phyloP scores from a whole-genome alignment of 2,888 invertebrate species.

The Lordiphosa fenestrarum region DNA sequence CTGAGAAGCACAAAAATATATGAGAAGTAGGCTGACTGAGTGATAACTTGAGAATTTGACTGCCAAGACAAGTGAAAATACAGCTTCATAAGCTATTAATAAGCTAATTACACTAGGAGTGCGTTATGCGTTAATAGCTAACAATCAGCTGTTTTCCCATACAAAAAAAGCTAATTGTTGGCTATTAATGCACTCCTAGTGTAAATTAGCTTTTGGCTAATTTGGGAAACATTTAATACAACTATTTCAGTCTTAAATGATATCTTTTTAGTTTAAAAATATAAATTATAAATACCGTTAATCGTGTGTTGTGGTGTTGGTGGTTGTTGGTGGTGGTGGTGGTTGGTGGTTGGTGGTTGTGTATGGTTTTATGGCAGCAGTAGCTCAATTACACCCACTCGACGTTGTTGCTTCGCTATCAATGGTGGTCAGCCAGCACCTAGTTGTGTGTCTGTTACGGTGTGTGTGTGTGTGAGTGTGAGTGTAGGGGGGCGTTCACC shows the following conservation, averaged over 20 bases:
- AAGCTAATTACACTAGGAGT: no score
- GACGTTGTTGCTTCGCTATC: conserved; percentile 20
- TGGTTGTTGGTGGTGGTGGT: conserved; percentile 43
- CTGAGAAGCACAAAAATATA: no score
- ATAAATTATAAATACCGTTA: conserved; percentile 73
- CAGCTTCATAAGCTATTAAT: no score
- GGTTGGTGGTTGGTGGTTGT: conserved; percentile 44
- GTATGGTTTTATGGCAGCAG: conserved; percentile 45
- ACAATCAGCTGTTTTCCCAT: no score
- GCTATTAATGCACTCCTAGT: no score
- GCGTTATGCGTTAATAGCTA: no score
- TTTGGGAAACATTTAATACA: no score
- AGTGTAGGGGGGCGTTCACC: conserved; percentile 11
- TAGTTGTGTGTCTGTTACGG: conserved; percentile 14
- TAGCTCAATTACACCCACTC: conserved; percentile 24
- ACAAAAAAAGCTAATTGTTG: no score
- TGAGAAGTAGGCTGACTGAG: no score
- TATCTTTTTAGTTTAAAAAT: conserved; percentile 17
- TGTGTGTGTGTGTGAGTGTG: conserved; percentile 16
- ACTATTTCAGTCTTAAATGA: not conserved
- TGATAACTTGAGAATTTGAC: no score
- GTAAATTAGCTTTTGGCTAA: no score
- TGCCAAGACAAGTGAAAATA: no score
- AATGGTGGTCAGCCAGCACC: conserved; percentile 27
- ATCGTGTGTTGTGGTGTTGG: conserved; percentile 49